Conservation (phyloP, 2,888 invertebrate species). For the Ecliptopera silaceata region DNA sequence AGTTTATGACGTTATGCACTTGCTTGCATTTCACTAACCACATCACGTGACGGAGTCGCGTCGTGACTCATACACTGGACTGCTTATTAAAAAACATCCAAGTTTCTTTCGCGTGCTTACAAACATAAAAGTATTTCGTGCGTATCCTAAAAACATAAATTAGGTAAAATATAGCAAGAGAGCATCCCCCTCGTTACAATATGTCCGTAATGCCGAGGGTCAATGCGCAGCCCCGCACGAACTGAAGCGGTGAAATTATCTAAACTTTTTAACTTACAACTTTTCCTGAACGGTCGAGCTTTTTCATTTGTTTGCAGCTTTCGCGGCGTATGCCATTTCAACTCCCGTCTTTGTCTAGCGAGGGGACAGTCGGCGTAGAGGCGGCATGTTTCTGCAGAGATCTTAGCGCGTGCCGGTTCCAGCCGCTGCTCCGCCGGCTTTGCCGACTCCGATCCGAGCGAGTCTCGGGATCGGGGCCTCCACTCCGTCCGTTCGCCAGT, state of each 20-base stretch:
- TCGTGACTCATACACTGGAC: constrained; percentile 61
- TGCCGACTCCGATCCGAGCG: constrained; percentile 37
- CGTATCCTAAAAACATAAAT: constrained; percentile 81
- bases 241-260: constrained; percentile 73
- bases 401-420: constrained; percentile 52
- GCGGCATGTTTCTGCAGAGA: constrained; percentile 33
- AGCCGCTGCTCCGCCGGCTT: constrained; percentile 35
- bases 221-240: constrained; percentile 70
- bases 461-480: constrained; percentile 18
- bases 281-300: constrained; percentile 66
- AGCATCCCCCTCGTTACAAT: constrained; percentile 80
- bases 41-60: constrained; percentile 43
- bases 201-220: constrained; percentile 78
- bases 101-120: constrained; percentile 79
- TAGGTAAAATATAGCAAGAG: constrained; percentile 76
- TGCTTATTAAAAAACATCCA: constrained; percentile 72
- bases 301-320: constrained; percentile 65
- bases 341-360: constrained; percentile 62
- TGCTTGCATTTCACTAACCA: constrained; percentile 60
- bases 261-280: constrained; percentile 81
- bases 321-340: constrained; percentile 47
- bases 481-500: constrained; percentile 49
- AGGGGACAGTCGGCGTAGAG: constrained; percentile 31
- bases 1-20: constrained; percentile 52
- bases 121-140: constrained; percentile 79